Base-by-base conservation (phyloP, 2,113 vertebrate species). In the Takifugu bimaculatus region DNA sequence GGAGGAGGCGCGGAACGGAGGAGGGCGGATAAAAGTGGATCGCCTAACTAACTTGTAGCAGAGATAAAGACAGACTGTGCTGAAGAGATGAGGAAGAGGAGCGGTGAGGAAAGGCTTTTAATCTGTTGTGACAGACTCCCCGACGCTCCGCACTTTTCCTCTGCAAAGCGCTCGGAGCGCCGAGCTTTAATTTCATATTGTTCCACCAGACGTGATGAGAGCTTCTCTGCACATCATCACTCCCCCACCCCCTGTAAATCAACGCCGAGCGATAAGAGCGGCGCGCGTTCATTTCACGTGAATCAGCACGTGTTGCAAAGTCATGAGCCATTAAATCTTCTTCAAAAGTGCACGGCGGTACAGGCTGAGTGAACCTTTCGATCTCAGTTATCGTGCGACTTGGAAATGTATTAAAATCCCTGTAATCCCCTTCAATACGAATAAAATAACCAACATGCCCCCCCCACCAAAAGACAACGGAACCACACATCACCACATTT, bases 141-240 rank as follows among this genome's bases (percentile, higher is more conserved):
- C 59, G 72, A 81, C 75, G 74, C 74, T 80, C 68, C 55, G 80
- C 80, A 76, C 72, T 70, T 82, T 79, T 59, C 70, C 75, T 60
- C 57, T 55, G 58, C 55, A 39, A 75, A 77, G 68, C 26, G 75
- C 75, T 85, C 26, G 0, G 56, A 80, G 84, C 79, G 50, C 55
- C 54, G 51, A 10, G 74, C 71, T 86, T 84, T 82, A 80, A 88
- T 86, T 87, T 82, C 67, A 65, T 72, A 85, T 82, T 78, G 71
- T 88, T 85, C 76, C 64, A 77, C 54, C 67, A 80, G 72, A 78
- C 55, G 44, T 42, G 51, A 76, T 65, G 79, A 71, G 72, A 77
- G 74, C 50, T 54, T 70, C 76, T 78, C 54, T 15, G 58, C 53
- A 20, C 66, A 13, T 77, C 57, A 66, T 72, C 75, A 55, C 65